phyloP scores from a whole-genome alignment of 2,888 invertebrate species.

The Acrobeloides nanus region DNA sequence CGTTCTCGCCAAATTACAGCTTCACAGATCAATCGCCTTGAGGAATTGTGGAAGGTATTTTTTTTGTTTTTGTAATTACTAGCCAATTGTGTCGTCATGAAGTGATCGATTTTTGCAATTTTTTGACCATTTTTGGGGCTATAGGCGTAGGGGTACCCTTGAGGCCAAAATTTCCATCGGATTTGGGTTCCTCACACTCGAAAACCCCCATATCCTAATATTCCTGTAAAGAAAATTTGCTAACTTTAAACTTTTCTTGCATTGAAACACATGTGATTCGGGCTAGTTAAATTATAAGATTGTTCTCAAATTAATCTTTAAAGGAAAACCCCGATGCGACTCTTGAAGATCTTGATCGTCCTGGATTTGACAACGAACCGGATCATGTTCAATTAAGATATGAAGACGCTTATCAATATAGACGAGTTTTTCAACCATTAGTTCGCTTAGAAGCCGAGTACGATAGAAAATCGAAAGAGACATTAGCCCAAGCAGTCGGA shows the following conservation, averaged over 20 bases:
- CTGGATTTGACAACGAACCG: slow-evolving; percentile 94
- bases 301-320: neutral
- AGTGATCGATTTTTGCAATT: neutral
- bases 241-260: too few species aligned
- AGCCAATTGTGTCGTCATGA: neutral
- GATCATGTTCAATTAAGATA: slow-evolving; percentile 75
- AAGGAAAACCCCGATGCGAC: slow-evolving; percentile 89
- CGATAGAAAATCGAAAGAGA: slow-evolving; percentile 88
- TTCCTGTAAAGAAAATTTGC: neutral
- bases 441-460: slow-evolving; percentile 96
- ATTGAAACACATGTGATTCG: too few species aligned
- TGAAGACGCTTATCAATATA: slow-evolving; percentile 98
- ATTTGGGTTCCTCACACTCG: too few species aligned
- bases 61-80: neutral
- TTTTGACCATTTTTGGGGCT: too few species aligned
- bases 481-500: slow-evolving; percentile 81
- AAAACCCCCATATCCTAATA: too few species aligned
- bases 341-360: slow-evolving; percentile 93
- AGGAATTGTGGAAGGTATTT: slow-evolving; percentile 82
- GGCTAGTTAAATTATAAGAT: too few species aligned
- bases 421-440: slow-evolving; percentile 91
- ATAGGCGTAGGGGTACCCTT: too few species aligned
- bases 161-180: too few species aligned
- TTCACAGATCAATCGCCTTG: slow-evolving; percentile 90
- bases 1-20: slow-evolving; percentile 92